Evolutionary conservation across 1,140 invertebrate species (phyloP), one percentile per base, ranked within the genome.

Genomic region (Thereuonema tuberculata): DNA sequence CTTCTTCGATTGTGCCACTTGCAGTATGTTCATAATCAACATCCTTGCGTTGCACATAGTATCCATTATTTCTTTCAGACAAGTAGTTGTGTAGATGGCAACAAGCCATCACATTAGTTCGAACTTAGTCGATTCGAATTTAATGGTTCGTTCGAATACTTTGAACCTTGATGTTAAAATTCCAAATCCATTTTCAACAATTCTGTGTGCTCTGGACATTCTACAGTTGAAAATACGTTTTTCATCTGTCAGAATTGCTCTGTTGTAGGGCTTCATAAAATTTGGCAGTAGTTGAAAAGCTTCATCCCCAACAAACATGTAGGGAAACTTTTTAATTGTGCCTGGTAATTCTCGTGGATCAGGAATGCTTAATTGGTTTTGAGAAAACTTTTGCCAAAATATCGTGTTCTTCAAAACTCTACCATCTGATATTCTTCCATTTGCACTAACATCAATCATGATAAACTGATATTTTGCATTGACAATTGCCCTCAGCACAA

Each of bases 141-240:
- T 43, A 25, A 63, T 61, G 24, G 2, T 12, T 17, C 21, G 20
- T 12, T 56, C 60, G 20, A 65, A 61, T 43, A 68, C 49, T 52
- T 63, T 46, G 29, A 31, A 66, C 47, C 58, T 48, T 58, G 48
- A 26, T 21, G 55, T n/a, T 31, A 68, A 57, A 58, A 69, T 67
- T 23, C 64, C 69, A 65, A 71, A 71, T 14, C 64, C 64, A 63
- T 70, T 69, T 56, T 71, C 69, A 52, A 66, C 46, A 31, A 23
- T 25, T 27, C 62, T 31, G 20, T 68, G 58, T 28, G 68, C 66
- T n/a, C 67, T 43, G n/a, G 62, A 65, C 17, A 72, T 50, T 43
- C 73, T 55, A 53, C 70, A 73, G 61, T 74, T 71, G 57, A 68
- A 72, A 52, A 67, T 66, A 54, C 64, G 66, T 55, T 66, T 64